Conservation (phyloP, 2,113 vertebrate species). For the Tachycineta bicolor region DNA sequence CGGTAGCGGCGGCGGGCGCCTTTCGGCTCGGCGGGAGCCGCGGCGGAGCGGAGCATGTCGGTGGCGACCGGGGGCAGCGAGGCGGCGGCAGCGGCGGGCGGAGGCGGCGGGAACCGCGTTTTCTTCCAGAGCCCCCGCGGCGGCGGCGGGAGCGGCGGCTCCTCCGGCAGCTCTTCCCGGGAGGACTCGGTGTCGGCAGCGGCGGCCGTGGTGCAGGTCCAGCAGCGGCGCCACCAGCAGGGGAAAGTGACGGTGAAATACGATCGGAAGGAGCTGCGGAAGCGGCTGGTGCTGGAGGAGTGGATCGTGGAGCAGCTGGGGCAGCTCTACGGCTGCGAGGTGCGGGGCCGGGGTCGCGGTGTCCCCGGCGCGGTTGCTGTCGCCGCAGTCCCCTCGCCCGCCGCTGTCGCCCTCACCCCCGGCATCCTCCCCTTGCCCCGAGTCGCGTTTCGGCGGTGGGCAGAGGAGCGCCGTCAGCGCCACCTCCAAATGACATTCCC, state of each 20-base stretch:
- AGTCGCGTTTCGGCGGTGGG: neutral
- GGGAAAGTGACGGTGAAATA: slow-evolving; percentile 98
- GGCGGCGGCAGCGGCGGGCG: slow-evolving; percentile 50
- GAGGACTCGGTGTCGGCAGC: slow-evolving; percentile 55
- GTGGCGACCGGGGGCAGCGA: slow-evolving; percentile 70
- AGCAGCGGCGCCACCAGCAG: slow-evolving; percentile 85
- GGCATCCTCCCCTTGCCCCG: neutral
- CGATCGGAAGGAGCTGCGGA: slow-evolving; percentile 94
- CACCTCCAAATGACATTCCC: slow-evolving; percentile 58
- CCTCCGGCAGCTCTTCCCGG: slow-evolving; percentile 75
- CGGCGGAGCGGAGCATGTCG: slow-evolving; percentile 61
- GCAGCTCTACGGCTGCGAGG: slow-evolving; percentile 94
- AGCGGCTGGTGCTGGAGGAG: slow-evolving; percentile 92
- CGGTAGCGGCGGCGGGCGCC: slow-evolving; percentile 17
- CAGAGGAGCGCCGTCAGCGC: neutral
- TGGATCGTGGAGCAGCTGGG: slow-evolving; percentile 98
- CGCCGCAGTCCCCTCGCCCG: neutral
- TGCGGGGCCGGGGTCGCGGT: slow-evolving; percentile 45
- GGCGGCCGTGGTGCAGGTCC: slow-evolving; percentile 56
- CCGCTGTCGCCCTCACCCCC: neutral
- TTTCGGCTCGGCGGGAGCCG: neutral
- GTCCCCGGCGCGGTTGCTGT: neutral
- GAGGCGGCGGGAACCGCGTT: slow-evolving; percentile 77
- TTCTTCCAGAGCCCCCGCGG: slow-evolving; percentile 88
- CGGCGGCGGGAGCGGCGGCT: slow-evolving; percentile 72